Evolutionary conservation across 1,140 invertebrate species (phyloP).

Genomic region (Octopus bimaculoides): DNA sequence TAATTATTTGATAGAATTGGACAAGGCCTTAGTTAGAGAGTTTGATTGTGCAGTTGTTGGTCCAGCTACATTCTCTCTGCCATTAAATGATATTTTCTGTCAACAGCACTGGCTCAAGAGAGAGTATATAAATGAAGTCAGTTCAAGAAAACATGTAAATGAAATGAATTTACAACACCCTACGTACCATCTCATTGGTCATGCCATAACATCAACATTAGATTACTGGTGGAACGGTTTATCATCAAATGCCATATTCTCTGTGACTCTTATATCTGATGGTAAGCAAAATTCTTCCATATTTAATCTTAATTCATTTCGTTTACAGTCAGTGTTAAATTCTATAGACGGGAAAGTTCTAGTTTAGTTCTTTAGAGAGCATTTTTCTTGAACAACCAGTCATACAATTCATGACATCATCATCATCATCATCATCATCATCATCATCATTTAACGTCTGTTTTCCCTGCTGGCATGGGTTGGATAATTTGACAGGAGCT

Average conservation of each 20-base stretch:
- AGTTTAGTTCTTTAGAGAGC: too few relatives aligned
- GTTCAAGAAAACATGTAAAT: constrained; percentile 24
- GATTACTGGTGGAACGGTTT: constrained; percentile 49
- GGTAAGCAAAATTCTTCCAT: background rate
- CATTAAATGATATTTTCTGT: constrained; percentile 46
- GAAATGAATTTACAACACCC: constrained; percentile 32
- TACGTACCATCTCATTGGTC: constrained; percentile 31
- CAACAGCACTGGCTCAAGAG: constrained; percentile 51
- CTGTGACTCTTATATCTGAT: background rate
- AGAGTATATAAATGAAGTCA: constrained; percentile 43
- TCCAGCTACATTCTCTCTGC: constrained; percentile 48
- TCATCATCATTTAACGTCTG: too few relatives aligned
- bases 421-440: too few relatives aligned
- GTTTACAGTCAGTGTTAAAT: too few relatives aligned
- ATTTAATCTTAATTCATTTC: too few relatives aligned
- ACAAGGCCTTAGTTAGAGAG: constrained; percentile 41
- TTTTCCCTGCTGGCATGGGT: too few relatives aligned
- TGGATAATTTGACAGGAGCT: too few relatives aligned
- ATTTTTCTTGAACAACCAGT: too few relatives aligned
- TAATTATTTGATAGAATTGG: constrained; percentile 42
- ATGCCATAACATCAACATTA: constrained; percentile 40
- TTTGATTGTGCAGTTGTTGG: constrained; percentile 54
- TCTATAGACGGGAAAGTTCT: too few relatives aligned
- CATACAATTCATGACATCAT: too few relatives aligned
- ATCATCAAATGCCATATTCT: constrained; percentile 21